Percentiles rank a stretch among this genome's conserved stretches.
Evolutionary conservation across 1,140 invertebrate genomes (phyloP).

Genomic region (Pachypeltis micranthus): DNA sequence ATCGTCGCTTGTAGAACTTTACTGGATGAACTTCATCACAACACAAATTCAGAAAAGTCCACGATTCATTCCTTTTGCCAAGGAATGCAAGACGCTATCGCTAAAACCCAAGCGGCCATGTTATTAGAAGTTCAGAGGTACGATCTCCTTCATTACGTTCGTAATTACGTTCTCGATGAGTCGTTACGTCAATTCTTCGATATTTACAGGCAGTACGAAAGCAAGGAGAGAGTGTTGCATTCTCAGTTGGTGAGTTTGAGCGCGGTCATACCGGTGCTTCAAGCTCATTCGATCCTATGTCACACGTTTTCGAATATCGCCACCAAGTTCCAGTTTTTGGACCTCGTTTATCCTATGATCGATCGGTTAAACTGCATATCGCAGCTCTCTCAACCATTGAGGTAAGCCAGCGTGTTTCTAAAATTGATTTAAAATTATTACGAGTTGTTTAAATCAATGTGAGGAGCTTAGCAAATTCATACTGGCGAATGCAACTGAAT

Average conservation of each 20-base stretch:
- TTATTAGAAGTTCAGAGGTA: conserved; percentile 49
- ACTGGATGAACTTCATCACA: conserved; percentile 50
- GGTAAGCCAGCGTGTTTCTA: conserved; percentile 39
- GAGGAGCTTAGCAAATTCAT: no score
- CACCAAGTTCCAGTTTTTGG: conserved; percentile 58
- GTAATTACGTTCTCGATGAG: no score
- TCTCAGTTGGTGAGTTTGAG: conserved; percentile 45
- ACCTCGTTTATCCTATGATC: conserved; percentile 52
- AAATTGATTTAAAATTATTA: no score
- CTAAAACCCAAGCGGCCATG: conserved; percentile 49
- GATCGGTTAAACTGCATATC: conserved; percentile 50
- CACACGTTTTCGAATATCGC: conserved; percentile 52
- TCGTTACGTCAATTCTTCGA: no score
- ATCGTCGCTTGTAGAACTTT: conserved; percentile 50
- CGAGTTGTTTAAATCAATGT: no score
- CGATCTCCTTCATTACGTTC: no score
- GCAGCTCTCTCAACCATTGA: conserved; percentile 50
- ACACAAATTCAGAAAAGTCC: conserved; percentile 52
- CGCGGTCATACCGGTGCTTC: conserved; percentile 49
- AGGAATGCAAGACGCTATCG: conserved; percentile 50
- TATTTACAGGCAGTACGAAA: conserved; percentile 47
- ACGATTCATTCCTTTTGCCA: conserved; percentile 52
- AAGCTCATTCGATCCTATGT: conserved; percentile 52
- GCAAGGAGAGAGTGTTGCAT: conserved; percentile 49
- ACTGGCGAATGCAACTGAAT: no score